Conservation (phyloP, 2,888 invertebrate species). For the Nemotelus nigrinus region DNA sequence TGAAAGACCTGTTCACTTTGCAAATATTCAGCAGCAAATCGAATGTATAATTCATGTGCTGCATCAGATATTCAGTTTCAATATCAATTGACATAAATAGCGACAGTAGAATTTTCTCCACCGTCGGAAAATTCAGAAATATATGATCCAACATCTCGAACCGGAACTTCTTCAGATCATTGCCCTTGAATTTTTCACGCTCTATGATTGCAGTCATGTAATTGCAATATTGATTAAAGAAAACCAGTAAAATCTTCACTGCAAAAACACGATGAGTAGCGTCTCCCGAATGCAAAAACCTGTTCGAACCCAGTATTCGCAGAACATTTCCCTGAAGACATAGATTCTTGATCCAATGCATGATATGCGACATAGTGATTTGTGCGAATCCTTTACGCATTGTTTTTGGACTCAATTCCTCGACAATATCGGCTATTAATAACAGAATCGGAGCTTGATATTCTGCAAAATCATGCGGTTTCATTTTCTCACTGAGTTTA, state of each 20-base stretch:
- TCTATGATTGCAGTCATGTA: constrained; percentile 59
- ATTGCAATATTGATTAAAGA: constrained; percentile 64
- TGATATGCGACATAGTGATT: constrained; percentile 60
- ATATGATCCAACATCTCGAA: constrained; percentile 64
- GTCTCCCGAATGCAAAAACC: constrained; percentile 54
- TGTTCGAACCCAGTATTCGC: constrained; percentile 54
- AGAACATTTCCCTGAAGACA: constrained; percentile 61
- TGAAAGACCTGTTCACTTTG: constrained; percentile 61
- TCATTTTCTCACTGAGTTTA: not conserved
- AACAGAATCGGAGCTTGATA: constrained; percentile 45
- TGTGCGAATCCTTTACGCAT: constrained; percentile 53
- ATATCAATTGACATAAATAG: constrained; percentile 57
- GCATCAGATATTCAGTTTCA: constrained; percentile 52
- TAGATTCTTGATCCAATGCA: constrained; percentile 60
- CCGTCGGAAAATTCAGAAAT: constrained; percentile 60
- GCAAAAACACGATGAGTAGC: constrained; percentile 61
- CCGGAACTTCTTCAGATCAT: constrained; percentile 60
- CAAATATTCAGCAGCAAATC: constrained; percentile 61
- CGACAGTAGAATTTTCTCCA: constrained; percentile 60
- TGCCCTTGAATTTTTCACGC: constrained; percentile 58
- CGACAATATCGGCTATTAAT: constrained; percentile 58
- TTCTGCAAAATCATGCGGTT: not conserved
- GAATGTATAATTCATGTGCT: constrained; percentile 60
- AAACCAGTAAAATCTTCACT: constrained; percentile 61
- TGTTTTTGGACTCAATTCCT: constrained; percentile 51